Percentiles rank a stretch among this genome's conserved stretches.
Conservation (phyloP, 37 sponge, comb jelly and placozoan species). For the Amphimedon queenslandica region DNA sequence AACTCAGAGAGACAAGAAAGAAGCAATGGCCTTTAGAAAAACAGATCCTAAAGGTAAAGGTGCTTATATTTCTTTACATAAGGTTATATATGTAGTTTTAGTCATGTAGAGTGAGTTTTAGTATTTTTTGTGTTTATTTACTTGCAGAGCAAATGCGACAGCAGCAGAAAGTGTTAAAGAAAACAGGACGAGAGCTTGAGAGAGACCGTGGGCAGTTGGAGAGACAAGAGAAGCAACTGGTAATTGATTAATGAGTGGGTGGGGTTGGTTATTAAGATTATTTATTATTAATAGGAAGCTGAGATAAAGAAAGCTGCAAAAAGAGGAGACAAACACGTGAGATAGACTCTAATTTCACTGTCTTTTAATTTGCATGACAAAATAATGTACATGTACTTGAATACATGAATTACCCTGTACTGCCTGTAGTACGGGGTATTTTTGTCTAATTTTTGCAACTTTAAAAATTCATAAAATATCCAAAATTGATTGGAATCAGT, state of each 20-base stretch:
- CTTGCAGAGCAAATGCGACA: constrained; percentile 66
- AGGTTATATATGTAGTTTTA: too few relatives aligned
- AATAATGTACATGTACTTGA: too few relatives aligned
- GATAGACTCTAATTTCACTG: too few relatives aligned
- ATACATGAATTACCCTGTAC: too few relatives aligned
- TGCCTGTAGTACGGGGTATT: too few relatives aligned
- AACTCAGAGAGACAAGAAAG: not conserved
- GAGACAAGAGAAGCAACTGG: constrained; percentile 90
- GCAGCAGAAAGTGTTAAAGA: constrained; percentile 74
- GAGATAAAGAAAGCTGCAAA: constrained; percentile 98
- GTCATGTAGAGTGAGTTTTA: too few relatives aligned
- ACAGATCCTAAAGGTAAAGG: constrained; percentile 53
- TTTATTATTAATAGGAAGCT: constrained; percentile 51
- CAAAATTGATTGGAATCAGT: too few relatives aligned
- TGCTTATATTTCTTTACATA: too few relatives aligned
- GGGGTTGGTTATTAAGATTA: not conserved
- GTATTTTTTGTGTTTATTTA: too few relatives aligned
- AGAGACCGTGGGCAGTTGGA: constrained; percentile 79
- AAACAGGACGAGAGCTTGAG: constrained; percentile 73
- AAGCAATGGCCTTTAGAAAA: constrained; percentile 17
- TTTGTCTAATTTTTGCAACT: too few relatives aligned
- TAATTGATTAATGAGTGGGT: constrained; percentile 15
- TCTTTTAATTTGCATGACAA: too few relatives aligned
- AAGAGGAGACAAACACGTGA: constrained; percentile 88
- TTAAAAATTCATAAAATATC: too few relatives aligned